These are phyloP conservation scores for Kobus ellipsiprymnus DNA, from an alignment of 2,113 vertebrate genomes.

Conservation along the genomic window DNA sequence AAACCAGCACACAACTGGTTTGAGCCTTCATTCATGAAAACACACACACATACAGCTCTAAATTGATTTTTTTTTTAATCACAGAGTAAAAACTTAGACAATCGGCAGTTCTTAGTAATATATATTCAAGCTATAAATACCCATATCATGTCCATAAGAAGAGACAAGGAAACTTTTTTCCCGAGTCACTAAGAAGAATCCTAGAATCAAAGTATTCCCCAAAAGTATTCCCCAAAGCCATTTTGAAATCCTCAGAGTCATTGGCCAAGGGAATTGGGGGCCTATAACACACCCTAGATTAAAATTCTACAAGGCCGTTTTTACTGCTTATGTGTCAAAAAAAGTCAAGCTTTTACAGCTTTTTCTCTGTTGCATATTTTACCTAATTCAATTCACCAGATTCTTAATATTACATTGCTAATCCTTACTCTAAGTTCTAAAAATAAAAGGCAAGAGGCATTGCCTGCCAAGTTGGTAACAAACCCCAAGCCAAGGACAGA, in stretches of 20 bases:
- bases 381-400: background rate
- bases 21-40: background rate
- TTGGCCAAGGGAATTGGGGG: background rate
- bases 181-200: background rate
- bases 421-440: conserved; percentile 45
- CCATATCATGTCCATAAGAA: background rate
- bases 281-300: background rate
- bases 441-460: conserved; percentile 33
- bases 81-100: background rate
- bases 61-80: background rate
- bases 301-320: conserved; percentile 12
- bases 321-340: background rate
- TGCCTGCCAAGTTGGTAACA: conserved; percentile 14
- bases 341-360: conserved; percentile 2
- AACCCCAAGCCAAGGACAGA: background rate
- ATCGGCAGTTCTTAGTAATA: background rate
- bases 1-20: background rate
- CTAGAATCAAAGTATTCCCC: background rate
- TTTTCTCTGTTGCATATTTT: conserved; percentile 10
- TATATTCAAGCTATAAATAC: background rate
- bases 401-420: conserved; percentile 17
- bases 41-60: background rate
- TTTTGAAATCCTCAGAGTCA: conserved; percentile 35
- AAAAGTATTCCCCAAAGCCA: background rate
- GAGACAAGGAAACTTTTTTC: background rate